Base-by-base conservation (phyloP, 2,888 invertebrate genomes). In the Amphipoea lucens region DNA sequence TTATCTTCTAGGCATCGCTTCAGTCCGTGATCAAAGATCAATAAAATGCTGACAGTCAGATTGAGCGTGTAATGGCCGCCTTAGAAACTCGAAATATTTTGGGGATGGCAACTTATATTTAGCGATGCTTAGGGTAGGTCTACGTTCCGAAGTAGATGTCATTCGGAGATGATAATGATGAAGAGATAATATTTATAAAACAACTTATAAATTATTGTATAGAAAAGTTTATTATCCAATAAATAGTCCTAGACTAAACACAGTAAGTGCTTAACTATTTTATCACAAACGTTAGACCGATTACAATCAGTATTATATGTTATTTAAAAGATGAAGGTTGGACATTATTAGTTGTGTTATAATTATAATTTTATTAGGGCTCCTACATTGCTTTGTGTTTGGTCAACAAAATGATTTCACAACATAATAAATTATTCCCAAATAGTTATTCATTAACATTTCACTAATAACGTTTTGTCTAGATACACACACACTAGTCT, bases 181-280 rank as follows among this genome's bases (percentile, higher is more conserved):
- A 9, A 9, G 5, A 17, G 5, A 9, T 3, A 45, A 40, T 48
- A 36, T n/a, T n/a, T 2, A 62, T 4, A 63, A 45, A 54, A 54
- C 14, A 57, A 70, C 1, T 17, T 4, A 36, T 0, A 63, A 76
- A 51, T 7, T 12, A 40, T 86, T 80, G 60, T 68, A 71, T 85
- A 86, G 60, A 82, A 85, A 83, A 86, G 23, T 85, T 83, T 89
- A 86, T 78, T 89, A 82, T 78, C 79, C 76, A 83, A 77, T 87
- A 84, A 88, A 79, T 84, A 83, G 60, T 79, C 57, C 62, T 81
- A 86, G 65, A 67, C 65, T 78, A 73, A 67, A 82, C 66, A 81
- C 51, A 63, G 29, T 42, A 65, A n/a, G 71, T 83, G 71, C 57
- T 74, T 51, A 76, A 45, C 42, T 68, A 83, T 63, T 79, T 82